Percentiles rank a stretch among this genome's conserved stretches.
Evolutionary conservation across 2,797 vertebrate species (phyloP).

Genomic region (Salarias fasciatus): DNA sequence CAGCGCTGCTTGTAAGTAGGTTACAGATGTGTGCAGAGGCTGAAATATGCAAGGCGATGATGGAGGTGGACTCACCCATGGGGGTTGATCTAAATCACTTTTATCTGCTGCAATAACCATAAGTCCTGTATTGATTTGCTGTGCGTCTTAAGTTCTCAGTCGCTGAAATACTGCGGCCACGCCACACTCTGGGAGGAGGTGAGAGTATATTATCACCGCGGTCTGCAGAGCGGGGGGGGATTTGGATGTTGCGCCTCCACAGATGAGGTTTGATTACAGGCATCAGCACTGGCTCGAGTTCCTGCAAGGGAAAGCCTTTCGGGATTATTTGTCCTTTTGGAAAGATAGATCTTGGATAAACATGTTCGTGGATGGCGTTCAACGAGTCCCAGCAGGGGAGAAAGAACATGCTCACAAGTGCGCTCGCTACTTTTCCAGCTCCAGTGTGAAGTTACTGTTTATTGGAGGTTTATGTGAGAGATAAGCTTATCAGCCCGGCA

Average conservation of each 20-base stretch:
- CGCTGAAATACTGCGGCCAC: not conserved
- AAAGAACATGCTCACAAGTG: not conserved
- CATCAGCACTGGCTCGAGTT: too few species aligned
- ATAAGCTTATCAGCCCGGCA: too few species aligned
- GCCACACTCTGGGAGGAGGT: too few species aligned
- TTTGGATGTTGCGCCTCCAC: too few species aligned
- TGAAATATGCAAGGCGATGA: conserved; percentile 30
- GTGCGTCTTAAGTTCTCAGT: not conserved
- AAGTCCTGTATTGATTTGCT: not conserved
- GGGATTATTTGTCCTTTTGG: too few species aligned
- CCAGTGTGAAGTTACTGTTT: not conserved
- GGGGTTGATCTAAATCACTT: not conserved
- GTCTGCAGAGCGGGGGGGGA: too few species aligned
- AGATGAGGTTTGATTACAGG: too few species aligned
- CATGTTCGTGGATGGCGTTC: not conserved
- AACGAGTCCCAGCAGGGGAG: conserved; percentile 9
- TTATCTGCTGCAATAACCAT: conserved; percentile 2
- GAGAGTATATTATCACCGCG: too few species aligned
- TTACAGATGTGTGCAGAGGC: conserved; percentile 54
- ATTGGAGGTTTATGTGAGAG: too few species aligned
- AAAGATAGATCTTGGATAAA: too few species aligned
- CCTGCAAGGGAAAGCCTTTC: too few species aligned
- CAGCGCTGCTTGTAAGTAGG: conserved; percentile 4
- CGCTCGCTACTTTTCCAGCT: not conserved
- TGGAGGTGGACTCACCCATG: not conserved